Evolutionary conservation across 2,797 vertebrate species (phyloP).

Genomic region (Simalia tracyae): DNA sequence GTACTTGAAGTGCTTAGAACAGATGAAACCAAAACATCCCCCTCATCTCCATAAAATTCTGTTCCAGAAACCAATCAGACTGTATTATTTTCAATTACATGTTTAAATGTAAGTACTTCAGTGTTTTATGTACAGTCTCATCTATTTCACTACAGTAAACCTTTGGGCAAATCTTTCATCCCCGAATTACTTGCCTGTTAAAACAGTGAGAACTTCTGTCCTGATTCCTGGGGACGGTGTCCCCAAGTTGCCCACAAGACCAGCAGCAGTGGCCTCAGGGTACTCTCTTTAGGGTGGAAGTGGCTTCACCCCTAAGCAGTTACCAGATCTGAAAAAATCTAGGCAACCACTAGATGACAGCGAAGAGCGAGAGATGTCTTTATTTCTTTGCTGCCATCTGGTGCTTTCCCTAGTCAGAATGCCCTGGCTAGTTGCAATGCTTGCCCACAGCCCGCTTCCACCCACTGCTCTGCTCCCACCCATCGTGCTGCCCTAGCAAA

Average conservation of each 20-base stretch:
- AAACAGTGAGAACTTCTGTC: neutral
- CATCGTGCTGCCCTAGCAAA: neutral
- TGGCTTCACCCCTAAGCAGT: neutral
- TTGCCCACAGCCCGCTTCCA: neutral
- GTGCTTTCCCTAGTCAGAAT: neutral
- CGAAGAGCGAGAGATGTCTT: neutral
- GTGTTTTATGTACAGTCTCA: neutral
- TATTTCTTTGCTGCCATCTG: neutral
- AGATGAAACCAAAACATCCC: neutral
- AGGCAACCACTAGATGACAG: neutral
- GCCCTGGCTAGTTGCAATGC: neutral
- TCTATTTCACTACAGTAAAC: constrained; percentile 12
- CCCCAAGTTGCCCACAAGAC: neutral
- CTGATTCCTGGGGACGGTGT: neutral
- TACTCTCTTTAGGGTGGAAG: neutral
- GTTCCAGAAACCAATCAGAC: neutral
- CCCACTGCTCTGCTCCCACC: neutral
- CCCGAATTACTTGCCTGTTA: neutral
- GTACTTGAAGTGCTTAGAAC: neutral
- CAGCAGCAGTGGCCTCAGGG: neutral
- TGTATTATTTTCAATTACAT: constrained; percentile 31
- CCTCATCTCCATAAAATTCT: neutral
- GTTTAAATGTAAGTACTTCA: neutral
- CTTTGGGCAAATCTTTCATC: neutral
- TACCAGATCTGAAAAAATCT: neutral